phyloP scores from a whole-genome alignment of 2,888 invertebrate species.

The Caenorhabditis drosophilae region DNA sequence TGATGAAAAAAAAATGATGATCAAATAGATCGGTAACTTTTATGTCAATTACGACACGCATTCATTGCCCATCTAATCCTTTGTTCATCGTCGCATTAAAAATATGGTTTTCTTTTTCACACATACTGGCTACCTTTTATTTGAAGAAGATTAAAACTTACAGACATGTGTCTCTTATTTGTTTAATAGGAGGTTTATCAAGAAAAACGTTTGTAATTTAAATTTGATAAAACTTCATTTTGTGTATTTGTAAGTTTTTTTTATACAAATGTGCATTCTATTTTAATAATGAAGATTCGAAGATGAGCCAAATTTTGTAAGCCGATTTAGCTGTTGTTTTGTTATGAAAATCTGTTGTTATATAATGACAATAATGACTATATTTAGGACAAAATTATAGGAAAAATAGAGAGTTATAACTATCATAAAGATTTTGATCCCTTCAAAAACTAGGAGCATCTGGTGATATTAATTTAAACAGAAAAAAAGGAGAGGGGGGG shows the following conservation, averaged over 20 bases:
- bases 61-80: no score
- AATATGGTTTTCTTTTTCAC: no score
- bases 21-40: background rate
- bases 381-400: background rate
- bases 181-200: background rate
- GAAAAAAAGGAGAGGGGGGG: no score
- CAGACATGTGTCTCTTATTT: background rate
- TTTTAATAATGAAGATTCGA: background rate
- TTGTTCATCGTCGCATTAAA: no score
- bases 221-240: no score
- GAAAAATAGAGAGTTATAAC: constrained; percentile 3
- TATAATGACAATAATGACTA: constrained; percentile 20
- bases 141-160: background rate
- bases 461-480: no score
- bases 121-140: background rate
- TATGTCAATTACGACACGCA: no score
- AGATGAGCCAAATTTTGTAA: constrained; percentile 14
- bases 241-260: no score
- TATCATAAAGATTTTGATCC: no score
- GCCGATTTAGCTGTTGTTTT: constrained; percentile 31
- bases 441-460: background rate
- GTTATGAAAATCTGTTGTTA: constrained; percentile 12
- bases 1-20: background rate
- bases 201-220: no score
- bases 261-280: background rate